Evolutionary conservation across 2,888 invertebrate genomes (phyloP).

Genomic region (Panopea generosa): DNA sequence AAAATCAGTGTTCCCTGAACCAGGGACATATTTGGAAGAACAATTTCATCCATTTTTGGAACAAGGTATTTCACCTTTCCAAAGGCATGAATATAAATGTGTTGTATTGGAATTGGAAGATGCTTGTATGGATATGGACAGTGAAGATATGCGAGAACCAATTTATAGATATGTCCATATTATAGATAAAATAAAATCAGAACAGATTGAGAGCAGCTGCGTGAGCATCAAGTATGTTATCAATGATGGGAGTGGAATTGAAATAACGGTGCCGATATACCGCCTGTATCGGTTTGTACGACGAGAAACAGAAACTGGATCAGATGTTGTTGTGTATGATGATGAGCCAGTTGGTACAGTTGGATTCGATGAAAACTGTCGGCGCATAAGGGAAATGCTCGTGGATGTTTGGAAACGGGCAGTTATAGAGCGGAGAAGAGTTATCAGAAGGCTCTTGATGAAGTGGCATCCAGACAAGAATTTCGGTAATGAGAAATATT

Average conservation of each 20-base stretch:
- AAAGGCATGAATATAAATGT: constrained; percentile 42
- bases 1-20: constrained; percentile 39
- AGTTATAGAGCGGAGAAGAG: constrained; percentile 37
- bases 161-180: constrained; percentile 52
- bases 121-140: neutral
- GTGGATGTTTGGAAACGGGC: constrained; percentile 44
- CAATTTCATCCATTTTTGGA: constrained; percentile 48
- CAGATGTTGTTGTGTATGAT: constrained; percentile 13
- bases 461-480: constrained; percentile 70
- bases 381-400: constrained; percentile 27
- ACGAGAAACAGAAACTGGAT: neutral
- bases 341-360: constrained; percentile 5
- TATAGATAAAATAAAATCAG: neutral
- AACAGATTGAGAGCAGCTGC: neutral
- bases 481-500: constrained; percentile 48
- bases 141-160: neutral
- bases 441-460: constrained; percentile 49
- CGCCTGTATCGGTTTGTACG: constrained; percentile 42
- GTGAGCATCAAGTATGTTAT: constrained; percentile 14
- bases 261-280: constrained; percentile 25
- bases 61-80: constrained; percentile 30
- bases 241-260: constrained; percentile 14
- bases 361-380: constrained; percentile 44
- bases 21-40: constrained; percentile 54
- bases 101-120: constrained; percentile 49